phyloP scores from a whole-genome alignment of 2,113 vertebrate species.

The Sceloporus undulatus region DNA sequence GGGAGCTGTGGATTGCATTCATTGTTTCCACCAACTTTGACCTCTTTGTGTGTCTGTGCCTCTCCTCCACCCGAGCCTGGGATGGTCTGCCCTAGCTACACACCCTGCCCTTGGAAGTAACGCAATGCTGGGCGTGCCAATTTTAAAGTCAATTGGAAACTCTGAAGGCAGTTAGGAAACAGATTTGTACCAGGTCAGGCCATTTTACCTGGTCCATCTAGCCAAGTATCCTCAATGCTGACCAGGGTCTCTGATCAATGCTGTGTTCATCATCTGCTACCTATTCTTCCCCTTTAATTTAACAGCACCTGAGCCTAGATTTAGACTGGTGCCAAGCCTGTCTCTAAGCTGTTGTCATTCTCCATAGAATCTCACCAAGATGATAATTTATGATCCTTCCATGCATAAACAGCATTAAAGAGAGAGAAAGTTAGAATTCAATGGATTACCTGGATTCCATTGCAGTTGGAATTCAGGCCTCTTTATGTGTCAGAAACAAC shows the following conservation, averaged over 20 bases:
- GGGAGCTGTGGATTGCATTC: neutral
- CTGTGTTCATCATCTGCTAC: too few relatives aligned
- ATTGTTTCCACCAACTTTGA: conserved; percentile 52
- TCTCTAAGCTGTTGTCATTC: neutral
- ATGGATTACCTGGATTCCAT: too few relatives aligned
- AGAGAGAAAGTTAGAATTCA: neutral
- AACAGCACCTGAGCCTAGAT: neutral
- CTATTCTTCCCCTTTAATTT: neutral
- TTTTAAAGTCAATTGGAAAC: conserved; percentile 57
- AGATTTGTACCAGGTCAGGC: neutral
- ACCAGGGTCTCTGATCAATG: neutral
- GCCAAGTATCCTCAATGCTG: too few relatives aligned
- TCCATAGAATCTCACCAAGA: neutral
- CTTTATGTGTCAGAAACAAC: too few relatives aligned
- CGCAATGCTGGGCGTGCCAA: conserved; percentile 53
- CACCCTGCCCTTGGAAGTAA: conserved; percentile 52
- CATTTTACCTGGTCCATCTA: neutral
- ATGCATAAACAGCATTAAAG: neutral
- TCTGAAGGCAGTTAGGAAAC: conserved; percentile 52
- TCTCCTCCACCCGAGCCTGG: conserved; percentile 48
- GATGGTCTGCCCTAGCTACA: conserved; percentile 67
- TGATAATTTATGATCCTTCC: neutral
- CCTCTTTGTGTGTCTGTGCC: conserved; percentile 52
- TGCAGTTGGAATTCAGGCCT: too few relatives aligned
- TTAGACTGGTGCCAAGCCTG: neutral